Evolutionary conservation across 2,113 vertebrate genomes (phyloP).

Genomic region (Odontophorus gujanensis): DNA sequence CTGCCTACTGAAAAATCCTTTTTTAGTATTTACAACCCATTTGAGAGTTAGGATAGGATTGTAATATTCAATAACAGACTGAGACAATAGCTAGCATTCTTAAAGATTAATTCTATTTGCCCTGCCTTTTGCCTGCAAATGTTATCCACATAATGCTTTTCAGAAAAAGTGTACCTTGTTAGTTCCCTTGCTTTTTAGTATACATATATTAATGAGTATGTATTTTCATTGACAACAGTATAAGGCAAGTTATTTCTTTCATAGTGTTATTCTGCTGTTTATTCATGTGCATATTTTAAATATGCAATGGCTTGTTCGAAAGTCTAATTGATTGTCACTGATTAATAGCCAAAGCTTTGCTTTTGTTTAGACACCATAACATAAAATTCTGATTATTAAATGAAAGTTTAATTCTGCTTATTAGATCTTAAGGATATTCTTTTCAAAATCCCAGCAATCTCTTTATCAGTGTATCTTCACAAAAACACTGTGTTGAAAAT

Average conservation of each 20-base stretch:
- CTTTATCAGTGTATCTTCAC: neutral
- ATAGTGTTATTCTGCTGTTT: slow-evolving; percentile 31
- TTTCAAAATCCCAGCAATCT: slow-evolving; percentile 34
- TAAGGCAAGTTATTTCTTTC: slow-evolving; percentile 66
- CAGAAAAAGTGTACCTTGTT: slow-evolving; percentile 49
- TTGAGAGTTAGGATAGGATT: slow-evolving; percentile 56
- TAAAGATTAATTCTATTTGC: slow-evolving; percentile 56
- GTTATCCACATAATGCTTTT: slow-evolving; percentile 36
- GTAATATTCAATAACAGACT: slow-evolving; percentile 60
- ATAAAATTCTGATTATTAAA: slow-evolving; percentile 39
- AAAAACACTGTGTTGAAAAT: slow-evolving; percentile 18
- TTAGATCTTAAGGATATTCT: slow-evolving; percentile 10
- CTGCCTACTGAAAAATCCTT: slow-evolving; percentile 52
- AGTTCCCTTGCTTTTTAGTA: slow-evolving; percentile 47
- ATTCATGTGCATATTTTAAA: slow-evolving; percentile 67
- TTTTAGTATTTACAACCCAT: slow-evolving; percentile 46
- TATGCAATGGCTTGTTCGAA: slow-evolving; percentile 63
- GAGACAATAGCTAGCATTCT: slow-evolving; percentile 61
- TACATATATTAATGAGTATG: slow-evolving; percentile 40
- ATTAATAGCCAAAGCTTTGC: slow-evolving; percentile 49
- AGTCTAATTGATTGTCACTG: slow-evolving; percentile 60
- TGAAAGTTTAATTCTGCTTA: slow-evolving; percentile 21
- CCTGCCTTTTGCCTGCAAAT: slow-evolving; percentile 51
- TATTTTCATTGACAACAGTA: slow-evolving; percentile 30
- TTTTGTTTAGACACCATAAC: slow-evolving; percentile 57